phyloP scores from a whole-genome alignment of 2,113 vertebrate genomes.

The Spea multiplicata region DNA sequence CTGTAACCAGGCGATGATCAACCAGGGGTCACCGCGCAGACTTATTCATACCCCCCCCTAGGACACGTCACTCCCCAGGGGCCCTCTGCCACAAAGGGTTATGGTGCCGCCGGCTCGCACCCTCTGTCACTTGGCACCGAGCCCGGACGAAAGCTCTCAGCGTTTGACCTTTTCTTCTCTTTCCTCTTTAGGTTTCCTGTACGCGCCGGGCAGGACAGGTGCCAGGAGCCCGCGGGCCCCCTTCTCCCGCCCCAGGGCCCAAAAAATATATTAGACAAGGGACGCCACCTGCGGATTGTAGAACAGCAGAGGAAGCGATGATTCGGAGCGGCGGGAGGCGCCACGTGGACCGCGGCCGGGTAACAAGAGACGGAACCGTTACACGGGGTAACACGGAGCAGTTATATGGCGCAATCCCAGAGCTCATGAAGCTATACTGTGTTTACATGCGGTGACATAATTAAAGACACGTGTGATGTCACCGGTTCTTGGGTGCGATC shows the following conservation, averaged over 20 bases:
- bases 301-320: not conserved
- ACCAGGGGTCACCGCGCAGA: not conserved
- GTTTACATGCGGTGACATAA: too few relatives aligned
- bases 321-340: not conserved
- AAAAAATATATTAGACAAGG: not conserved
- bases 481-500: not conserved
- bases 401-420: too few relatives aligned
- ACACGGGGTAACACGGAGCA: too few relatives aligned
- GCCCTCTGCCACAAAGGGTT: constrained; percentile 19
- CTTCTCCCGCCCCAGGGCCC: constrained; percentile 11
- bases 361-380: too few relatives aligned
- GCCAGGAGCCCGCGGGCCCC: constrained; percentile 29
- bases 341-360: too few relatives aligned
- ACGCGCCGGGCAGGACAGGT: constrained; percentile 40
- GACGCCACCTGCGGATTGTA: not conserved
- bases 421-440: too few relatives aligned
- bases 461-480: too few relatives aligned
- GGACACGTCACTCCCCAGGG: not conserved
- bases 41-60: not conserved
- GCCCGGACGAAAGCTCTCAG: constrained; percentile 38
- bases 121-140: constrained; percentile 15
- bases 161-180: constrained; percentile 48
- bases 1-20: not conserved
- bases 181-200: constrained; percentile 49
- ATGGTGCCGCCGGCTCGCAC: constrained; percentile 20